phyloP scores from a whole-genome alignment of 92 coral and sea anemone genomes.

The Montipora capitata region DNA sequence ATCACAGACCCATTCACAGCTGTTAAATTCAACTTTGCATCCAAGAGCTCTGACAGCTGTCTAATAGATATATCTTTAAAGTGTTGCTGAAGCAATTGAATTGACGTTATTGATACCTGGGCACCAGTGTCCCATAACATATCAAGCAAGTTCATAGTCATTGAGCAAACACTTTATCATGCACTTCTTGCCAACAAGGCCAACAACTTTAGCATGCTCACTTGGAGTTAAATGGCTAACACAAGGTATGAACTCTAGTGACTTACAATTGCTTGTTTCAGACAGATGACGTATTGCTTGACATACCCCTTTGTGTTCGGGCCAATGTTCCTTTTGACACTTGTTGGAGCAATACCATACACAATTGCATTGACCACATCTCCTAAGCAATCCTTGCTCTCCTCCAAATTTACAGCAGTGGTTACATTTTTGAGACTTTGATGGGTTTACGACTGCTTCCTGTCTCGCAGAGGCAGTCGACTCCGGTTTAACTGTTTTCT shows the following conservation, averaged over 20 bases:
- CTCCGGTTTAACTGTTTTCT: conserved; percentile 69
- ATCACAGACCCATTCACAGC: conserved; percentile 68
- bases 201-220: conserved; percentile 71
- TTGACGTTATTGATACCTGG: conserved; percentile 79
- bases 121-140: conserved; percentile 84
- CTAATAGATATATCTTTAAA: conserved; percentile 36
- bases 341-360: conserved; percentile 72
- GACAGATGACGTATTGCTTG: conserved; percentile 58
- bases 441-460: conserved; percentile 65
- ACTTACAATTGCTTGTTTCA: neutral
- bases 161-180: conserved; percentile 77
- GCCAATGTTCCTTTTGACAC: conserved; percentile 79
- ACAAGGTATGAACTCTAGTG: conserved; percentile 41
- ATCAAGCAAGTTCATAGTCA: conserved; percentile 52
- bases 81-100: conserved; percentile 48
- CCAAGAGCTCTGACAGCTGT: conserved; percentile 28
- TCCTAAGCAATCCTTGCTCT: conserved; percentile 37
- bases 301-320: conserved; percentile 69
- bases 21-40: conserved; percentile 51
- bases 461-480: conserved; percentile 75
- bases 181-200: conserved; percentile 72
- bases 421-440: conserved; percentile 66
- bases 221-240: conserved; percentile 76
- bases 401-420: conserved; percentile 60
- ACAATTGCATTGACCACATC: conserved; percentile 72